Base-by-base conservation (phyloP, 2,888 invertebrate species). In the Neoascia interrupta region DNA sequence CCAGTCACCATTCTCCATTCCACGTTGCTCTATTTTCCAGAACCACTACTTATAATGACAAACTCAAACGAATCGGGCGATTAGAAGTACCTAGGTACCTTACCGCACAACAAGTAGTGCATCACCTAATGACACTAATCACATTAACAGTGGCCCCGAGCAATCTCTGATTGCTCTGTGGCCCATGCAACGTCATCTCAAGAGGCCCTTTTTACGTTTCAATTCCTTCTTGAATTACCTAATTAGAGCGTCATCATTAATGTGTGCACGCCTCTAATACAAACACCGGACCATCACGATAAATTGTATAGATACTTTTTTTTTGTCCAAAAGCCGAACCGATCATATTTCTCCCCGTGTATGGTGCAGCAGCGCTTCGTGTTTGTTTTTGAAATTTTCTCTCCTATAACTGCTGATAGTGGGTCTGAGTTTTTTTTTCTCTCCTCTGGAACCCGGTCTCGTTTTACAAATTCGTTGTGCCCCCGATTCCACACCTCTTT, bases 331-430 rank as follows among this genome's bases (percentile, higher is more conserved):
- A 26, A 37, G 47, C 6, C 13, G 39, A 39, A 19, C 21, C 49
- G 18, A 21, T 34, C 37, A 47, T n/a, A 60, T 76, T 76, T 76
- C 70, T 76, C 58, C 31, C 75, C 43, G 75, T 76, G 75, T 76
- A 74, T 13, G 15, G 36, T 6, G 11, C 11, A 6, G 36, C 5
- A 10, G 2, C 3, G n/a, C 49, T 6, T 64, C 16, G 28, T 69
- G 31, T 70, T 76, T 70, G 70, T 63, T 70, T 75, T 63, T 70
- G 51, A 58, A 76, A 64, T 64, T 76, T 64, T 51, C 56, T 70
- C 45, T 28, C 16, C 11, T 6, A 18, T 21, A 45, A n/a, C n/a
- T n/a, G n/a, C n/a, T n/a, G n/a, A n/a, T n/a, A n/a, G n/a, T n/a
- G n/a, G n/a, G n/a, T n/a, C n/a, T n/a, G n/a, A 45, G 31, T 18